These are phyloP conservation scores for Girardinus metallicus DNA, from an alignment of 2,797 vertebrate species.

Conservation along the genomic window DNA sequence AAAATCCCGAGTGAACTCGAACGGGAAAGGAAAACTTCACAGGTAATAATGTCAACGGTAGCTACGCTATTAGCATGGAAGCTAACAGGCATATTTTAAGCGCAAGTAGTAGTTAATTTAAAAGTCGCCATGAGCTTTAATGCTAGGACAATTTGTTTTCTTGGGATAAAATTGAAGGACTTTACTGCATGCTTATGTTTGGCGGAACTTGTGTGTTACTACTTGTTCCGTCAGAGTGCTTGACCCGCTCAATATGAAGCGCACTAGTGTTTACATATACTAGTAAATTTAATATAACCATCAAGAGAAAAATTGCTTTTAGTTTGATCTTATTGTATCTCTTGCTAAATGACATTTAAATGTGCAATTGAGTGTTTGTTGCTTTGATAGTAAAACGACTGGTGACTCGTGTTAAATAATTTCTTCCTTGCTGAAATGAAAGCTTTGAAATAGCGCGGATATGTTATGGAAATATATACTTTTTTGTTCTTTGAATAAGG, in stretches of 20 bases:
- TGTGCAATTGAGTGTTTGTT: neutral
- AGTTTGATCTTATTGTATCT: neutral
- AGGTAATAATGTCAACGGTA: slow-evolving; percentile 72
- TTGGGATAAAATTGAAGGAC: neutral
- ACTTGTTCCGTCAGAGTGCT: slow-evolving; percentile 26
- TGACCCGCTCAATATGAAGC: slow-evolving; percentile 43
- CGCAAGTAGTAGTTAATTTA: slow-evolving; percentile 10
- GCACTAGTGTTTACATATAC: slow-evolving; percentile 53
- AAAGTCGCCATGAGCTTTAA: neutral
- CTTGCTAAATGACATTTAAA: neutral
- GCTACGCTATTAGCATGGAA: slow-evolving; percentile 63
- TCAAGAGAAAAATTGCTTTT: fast-evolving
- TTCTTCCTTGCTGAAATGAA: neutral
- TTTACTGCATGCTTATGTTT: neutral
- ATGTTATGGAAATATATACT: neutral
- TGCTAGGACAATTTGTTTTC: fast-evolving
- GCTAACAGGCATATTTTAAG: slow-evolving; percentile 58
- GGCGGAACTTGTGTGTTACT: neutral
- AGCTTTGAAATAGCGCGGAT: neutral
- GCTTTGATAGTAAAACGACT: neutral
- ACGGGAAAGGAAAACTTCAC: slow-evolving; percentile 62
- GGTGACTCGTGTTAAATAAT: neutral
- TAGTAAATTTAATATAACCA: neutral
- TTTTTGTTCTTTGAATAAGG: neutral
- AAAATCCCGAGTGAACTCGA: slow-evolving; percentile 38